A percentile compares a stretch with the other conserved stretches of the same genome.
phyloP scores from a whole-genome alignment of 2,797 vertebrate species.

The Oophaga sylvatica region DNA sequence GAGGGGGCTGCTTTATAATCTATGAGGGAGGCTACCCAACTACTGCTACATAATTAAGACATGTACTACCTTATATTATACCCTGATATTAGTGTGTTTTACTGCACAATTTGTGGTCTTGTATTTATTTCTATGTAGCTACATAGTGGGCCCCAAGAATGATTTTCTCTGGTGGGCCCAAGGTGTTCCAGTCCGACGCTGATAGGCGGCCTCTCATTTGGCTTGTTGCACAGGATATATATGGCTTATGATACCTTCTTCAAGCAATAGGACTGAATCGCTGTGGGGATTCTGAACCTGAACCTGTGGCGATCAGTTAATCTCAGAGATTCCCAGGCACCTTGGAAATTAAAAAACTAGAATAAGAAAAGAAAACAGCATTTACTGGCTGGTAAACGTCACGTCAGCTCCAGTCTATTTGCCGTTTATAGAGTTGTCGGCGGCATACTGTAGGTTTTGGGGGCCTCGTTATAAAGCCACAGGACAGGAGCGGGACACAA shows the following conservation, averaged over 20 bases:
- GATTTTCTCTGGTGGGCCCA: too few relatives aligned
- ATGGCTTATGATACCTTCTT: background rate
- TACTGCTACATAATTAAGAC: too few relatives aligned
- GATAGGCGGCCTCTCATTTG: too few relatives aligned
- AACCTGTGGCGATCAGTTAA: too few relatives aligned
- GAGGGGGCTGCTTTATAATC: too few relatives aligned
- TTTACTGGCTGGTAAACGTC: background rate
- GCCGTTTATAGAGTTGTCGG: background rate
- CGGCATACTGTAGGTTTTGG: background rate
- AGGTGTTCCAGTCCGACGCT: too few relatives aligned
- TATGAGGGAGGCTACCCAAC: too few relatives aligned
- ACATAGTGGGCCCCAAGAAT: too few relatives aligned
- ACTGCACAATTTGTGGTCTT: too few relatives aligned
- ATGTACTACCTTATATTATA: too few relatives aligned
- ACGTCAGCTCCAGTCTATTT: background rate
- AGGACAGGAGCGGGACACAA: slow-evolving; percentile 7
- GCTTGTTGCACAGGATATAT: background rate
- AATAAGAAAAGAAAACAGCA: background rate
- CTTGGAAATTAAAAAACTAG: background rate
- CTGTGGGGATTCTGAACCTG: background rate
- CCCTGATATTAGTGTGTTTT: too few relatives aligned
- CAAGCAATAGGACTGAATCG: background rate
- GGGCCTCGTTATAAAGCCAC: background rate
- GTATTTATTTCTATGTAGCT: too few relatives aligned
- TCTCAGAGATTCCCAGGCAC: background rate